Percentiles rank a stretch among this genome's conserved stretches.
Evolutionary conservation across 1,140 invertebrate species (phyloP).

Genomic region (Vollenhovia emeryi): DNA sequence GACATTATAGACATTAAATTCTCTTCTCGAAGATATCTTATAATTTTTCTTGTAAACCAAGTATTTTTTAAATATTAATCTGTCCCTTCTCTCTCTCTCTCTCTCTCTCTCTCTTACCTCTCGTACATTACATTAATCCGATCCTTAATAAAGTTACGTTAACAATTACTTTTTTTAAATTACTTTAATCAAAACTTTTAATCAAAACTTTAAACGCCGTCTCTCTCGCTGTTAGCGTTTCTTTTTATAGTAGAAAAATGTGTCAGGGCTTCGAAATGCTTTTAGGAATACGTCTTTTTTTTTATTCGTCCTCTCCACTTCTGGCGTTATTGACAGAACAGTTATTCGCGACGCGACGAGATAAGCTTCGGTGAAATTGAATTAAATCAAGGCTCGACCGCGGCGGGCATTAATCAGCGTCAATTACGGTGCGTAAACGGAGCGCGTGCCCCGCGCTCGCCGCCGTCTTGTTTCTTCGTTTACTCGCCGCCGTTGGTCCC

Average conservation of each 20-base stretch:
- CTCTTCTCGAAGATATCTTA: background rate
- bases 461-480: background rate
- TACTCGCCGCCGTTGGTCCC: background rate
- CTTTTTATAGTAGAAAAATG: background rate
- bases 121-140: background rate
- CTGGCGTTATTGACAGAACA: constrained; percentile 5
- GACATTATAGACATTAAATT: background rate
- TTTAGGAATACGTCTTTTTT: background rate
- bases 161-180: background rate
- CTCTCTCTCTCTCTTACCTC: background rate
- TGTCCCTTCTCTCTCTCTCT: background rate
- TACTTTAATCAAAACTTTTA: constrained; percentile 25
- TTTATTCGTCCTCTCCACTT: background rate
- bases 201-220: constrained; percentile 20
- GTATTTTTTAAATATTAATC: background rate
- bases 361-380: constrained; percentile 53
- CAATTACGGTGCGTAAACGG: constrained; percentile 57
- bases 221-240: background rate
- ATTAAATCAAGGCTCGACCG: constrained; percentile 55
- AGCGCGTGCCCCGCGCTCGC: constrained; percentile 30
- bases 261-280: background rate
- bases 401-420: constrained; percentile 53
- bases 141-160: background rate
- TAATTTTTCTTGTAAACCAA: background rate
- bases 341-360: constrained; percentile 8